A percentile compares a stretch with the other conserved stretches of the same genome.
phyloP scores from a whole-genome alignment of 2,797 vertebrate species.

The Rhinophrynus dorsalis region DNA sequence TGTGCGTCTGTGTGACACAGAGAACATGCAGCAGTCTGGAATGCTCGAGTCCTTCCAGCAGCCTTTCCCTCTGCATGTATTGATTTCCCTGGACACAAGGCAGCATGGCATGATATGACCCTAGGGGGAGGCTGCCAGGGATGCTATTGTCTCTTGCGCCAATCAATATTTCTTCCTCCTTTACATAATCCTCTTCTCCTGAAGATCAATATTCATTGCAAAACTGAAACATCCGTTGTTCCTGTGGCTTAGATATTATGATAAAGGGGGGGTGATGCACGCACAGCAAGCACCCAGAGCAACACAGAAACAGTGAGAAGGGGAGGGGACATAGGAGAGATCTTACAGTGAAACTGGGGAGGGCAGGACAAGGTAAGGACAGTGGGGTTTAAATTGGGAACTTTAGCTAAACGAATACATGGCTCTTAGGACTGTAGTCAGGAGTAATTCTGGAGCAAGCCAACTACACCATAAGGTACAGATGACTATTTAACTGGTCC shows the following conservation, averaged over 20 bases:
- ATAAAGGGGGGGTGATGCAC: not conserved
- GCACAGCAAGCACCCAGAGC: not conserved
- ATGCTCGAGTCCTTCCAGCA: not conserved
- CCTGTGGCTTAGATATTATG: not conserved
- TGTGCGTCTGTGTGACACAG: not conserved
- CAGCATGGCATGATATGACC: constrained; percentile 15
- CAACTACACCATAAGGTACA: too few relatives aligned
- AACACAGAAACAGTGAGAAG: not conserved
- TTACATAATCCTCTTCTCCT: constrained; percentile 24
- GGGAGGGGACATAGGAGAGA: not conserved
- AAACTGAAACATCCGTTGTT: constrained; percentile 31
- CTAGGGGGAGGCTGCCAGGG: not conserved
- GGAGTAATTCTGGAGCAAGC: too few relatives aligned
- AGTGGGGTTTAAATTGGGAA: constrained; percentile 15
- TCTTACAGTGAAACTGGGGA: constrained; percentile 16
- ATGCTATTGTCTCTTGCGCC: constrained; percentile 6
- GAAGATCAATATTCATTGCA: constrained; percentile 18
- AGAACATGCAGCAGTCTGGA: not conserved
- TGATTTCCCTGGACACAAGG: not conserved
- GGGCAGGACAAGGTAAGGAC: constrained; percentile 44
- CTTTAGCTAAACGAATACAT: too few relatives aligned
- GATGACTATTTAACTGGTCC: too few relatives aligned
- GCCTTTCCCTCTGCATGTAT: not conserved
- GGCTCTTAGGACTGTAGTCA: too few relatives aligned
- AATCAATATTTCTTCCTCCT: constrained; percentile 37